A percentile compares a stretch with the other conserved stretches of the same genome.
These are phyloP conservation scores for Anas acuta DNA, from an alignment of 2,797 vertebrate species.

Conservation along the genomic window DNA sequence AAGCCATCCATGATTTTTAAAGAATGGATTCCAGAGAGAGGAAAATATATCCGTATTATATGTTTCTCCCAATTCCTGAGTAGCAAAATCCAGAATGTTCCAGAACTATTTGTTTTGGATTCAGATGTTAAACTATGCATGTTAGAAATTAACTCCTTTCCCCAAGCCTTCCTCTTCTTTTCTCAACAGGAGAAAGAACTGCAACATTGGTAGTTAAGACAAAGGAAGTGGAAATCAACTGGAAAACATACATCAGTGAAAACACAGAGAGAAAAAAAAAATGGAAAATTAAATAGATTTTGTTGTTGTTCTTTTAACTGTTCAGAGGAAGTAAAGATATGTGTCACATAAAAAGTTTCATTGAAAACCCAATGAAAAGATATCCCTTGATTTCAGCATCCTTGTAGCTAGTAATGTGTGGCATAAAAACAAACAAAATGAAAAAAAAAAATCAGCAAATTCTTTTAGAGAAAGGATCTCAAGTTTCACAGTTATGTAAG, in stretches of 20 bases:
- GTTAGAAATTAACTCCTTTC: neutral
- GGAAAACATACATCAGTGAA: neutral
- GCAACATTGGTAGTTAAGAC: neutral
- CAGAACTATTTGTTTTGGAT: neutral
- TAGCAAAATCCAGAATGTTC: slow-evolving; percentile 6
- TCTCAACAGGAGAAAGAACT: neutral
- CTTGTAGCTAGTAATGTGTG: rapidly evolving
- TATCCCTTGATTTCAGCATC: neutral
- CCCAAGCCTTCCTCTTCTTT: neutral
- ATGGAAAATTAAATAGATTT: neutral
- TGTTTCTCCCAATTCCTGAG: neutral
- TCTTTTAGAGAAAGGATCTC: neutral
- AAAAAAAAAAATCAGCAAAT: neutral
- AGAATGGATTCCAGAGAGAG: neutral
- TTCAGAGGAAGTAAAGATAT: neutral
- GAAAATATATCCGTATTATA: neutral
- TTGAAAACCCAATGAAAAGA: neutral
- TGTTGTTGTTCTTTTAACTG: neutral
- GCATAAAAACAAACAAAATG: neutral
- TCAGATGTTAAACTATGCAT: neutral
- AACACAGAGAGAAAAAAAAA: neutral
- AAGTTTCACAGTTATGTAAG: neutral
- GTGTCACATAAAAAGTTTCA: neutral
- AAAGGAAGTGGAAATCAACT: neutral
- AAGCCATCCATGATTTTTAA: slow-evolving; percentile 30